phyloP scores from a whole-genome alignment of 2,113 vertebrate genomes.

The Calidris pugnax region DNA sequence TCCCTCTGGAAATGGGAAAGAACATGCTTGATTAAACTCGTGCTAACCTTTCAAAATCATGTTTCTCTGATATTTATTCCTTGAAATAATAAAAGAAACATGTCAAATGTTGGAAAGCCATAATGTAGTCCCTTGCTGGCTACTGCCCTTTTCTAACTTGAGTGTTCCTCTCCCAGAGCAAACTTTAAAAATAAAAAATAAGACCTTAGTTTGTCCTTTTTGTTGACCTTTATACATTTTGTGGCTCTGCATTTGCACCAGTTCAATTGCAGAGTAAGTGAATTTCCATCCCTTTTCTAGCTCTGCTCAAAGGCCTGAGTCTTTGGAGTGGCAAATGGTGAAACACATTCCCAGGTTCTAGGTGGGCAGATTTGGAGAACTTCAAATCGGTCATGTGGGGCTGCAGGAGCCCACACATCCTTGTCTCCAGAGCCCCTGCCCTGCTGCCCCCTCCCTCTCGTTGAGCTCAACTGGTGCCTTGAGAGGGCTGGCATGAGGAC shows the following conservation, averaged over 20 bases:
- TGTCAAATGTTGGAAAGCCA: slow-evolving; percentile 4
- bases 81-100: slow-evolving; percentile 43
- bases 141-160: slow-evolving; percentile 21
- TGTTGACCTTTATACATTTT: not conserved
- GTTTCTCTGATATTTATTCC: slow-evolving; percentile 51
- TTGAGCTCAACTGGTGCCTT: not conserved
- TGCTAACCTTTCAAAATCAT: slow-evolving; percentile 42
- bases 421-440: not conserved
- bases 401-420: accelerated
- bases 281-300: not conserved
- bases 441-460: accelerated
- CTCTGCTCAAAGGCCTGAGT: not conserved
- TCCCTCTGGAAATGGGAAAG: slow-evolving; percentile 24
- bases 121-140: not conserved
- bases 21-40: slow-evolving; percentile 47
- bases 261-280: not conserved
- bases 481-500: not conserved
- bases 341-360: not conserved
- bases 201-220: not conserved
- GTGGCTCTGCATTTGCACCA: not conserved
- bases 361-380: not conserved
- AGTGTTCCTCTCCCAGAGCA: not conserved
- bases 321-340: not conserved
- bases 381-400: accelerated
- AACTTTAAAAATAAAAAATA: slow-evolving; percentile 7